phyloP scores from a whole-genome alignment of 1,140 invertebrate genomes.

The Lamellibrachia luymesi region DNA sequence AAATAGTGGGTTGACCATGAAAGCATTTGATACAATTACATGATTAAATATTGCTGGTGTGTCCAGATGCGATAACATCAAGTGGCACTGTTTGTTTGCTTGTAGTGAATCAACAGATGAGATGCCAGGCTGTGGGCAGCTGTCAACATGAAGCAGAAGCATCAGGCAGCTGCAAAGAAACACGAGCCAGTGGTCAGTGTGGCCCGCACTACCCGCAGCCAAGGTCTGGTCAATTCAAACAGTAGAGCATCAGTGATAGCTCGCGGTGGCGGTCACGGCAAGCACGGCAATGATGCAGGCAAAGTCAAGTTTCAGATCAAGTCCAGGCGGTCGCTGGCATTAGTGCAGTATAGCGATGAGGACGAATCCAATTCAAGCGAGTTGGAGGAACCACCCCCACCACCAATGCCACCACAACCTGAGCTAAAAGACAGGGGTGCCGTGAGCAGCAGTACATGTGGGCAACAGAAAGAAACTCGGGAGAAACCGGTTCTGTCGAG shows the following conservation, averaged over 20 bases:
- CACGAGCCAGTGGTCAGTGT: neutral
- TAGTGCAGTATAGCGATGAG: conserved; percentile 24
- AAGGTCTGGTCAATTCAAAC: neutral
- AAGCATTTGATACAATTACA: neutral
- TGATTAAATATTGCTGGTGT: neutral
- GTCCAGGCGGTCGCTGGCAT: neutral
- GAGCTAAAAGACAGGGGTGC: neutral
- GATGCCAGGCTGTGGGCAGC: neutral
- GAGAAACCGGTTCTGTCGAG: neutral
- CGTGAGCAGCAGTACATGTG: neutral
- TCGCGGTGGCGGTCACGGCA: neutral
- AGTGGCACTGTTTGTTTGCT: neutral
- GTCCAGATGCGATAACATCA: neutral
- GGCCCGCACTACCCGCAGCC: neutral
- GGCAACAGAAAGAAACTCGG: neutral
- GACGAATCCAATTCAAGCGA: conserved; percentile 15
- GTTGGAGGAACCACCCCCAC: neutral
- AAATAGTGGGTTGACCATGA: neutral
- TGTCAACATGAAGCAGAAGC: neutral
- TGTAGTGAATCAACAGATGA: conserved; percentile 5
- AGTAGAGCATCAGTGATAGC: neutral
- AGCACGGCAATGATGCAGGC: neutral
- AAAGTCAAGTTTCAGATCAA: conserved; percentile 18
- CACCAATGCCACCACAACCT: neutral
- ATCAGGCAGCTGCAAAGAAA: neutral